A percentile compares a stretch with the other conserved stretches of the same genome.
Conservation (phyloP, 2,113 vertebrate genomes). For the Megalops atlanticus region DNA sequence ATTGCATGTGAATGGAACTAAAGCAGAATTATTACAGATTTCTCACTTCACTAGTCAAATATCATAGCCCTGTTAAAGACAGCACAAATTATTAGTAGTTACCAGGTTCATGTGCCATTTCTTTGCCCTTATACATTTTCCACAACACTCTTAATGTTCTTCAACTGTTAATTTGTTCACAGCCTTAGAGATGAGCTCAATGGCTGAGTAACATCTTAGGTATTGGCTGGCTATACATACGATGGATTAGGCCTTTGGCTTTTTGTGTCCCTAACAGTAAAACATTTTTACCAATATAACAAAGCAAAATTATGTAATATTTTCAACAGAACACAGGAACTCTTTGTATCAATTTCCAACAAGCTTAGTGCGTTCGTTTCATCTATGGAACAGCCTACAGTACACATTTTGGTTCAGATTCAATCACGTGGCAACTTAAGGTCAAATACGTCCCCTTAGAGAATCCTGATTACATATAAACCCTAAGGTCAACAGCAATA, state of each 20-base stretch:
- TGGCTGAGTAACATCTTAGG: neutral
- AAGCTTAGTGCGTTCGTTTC: neutral
- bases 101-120: neutral
- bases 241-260: neutral
- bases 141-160: neutral
- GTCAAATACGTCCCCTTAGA: neutral
- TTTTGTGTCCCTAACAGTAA: neutral
- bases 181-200: too few relatives aligned
- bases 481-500: neutral
- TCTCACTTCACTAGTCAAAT: neutral
- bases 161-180: too few relatives aligned
- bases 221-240: neutral
- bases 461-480: neutral
- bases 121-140: neutral
- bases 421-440: neutral
- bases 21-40: neutral
- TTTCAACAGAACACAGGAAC: too few relatives aligned
- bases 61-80: neutral
- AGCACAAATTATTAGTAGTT: neutral
- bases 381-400: neutral
- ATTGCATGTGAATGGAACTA: neutral
- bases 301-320: slow-evolving; percentile 4
- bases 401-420: neutral
- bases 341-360: too few relatives aligned
- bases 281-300: neutral